Evolutionary conservation across 2,888 invertebrate genomes (phyloP).

Genomic region (Omphaloscelis lunosa): DNA sequence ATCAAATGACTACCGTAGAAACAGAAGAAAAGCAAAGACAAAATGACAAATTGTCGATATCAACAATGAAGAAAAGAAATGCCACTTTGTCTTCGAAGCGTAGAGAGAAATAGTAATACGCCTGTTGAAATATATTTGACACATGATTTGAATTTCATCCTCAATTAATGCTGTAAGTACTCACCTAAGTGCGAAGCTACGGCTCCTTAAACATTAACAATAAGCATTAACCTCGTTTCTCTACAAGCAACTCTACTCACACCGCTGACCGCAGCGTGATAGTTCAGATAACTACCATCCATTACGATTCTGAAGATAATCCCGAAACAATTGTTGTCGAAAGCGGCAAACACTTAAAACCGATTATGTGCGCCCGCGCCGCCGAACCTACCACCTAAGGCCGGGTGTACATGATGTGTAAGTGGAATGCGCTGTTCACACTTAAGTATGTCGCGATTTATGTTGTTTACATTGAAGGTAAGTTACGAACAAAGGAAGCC

Average conservation of each 20-base stretch:
- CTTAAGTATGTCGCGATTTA: conserved; percentile 73
- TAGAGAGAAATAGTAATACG: neutral
- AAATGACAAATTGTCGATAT: neutral
- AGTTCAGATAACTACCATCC: conserved; percentile 57
- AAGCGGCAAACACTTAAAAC: conserved; percentile 74
- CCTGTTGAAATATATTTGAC: neutral
- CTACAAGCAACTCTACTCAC: conserved; percentile 50
- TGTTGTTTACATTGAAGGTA: conserved; percentile 70
- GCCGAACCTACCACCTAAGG: conserved; percentile 62
- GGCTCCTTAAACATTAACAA: neutral
- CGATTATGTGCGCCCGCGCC: conserved; percentile 74
- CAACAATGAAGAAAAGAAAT: neutral
- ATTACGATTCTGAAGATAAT: conserved; percentile 65
- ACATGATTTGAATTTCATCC: neutral
- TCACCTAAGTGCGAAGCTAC: neutral
- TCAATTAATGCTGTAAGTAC: neutral
- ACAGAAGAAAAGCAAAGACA: neutral
- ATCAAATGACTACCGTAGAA: neutral
- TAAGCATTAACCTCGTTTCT: conserved; percentile 28
- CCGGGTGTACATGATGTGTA: conserved; percentile 60
- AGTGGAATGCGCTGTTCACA: conserved; percentile 78
- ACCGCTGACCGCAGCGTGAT: conserved; percentile 39
- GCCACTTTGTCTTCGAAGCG: neutral
- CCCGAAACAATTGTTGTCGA: conserved; percentile 64
- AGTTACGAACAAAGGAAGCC: conserved; percentile 59